A percentile compares a stretch with the other conserved stretches of the same genome.
Evolutionary conservation across 2,113 vertebrate species (phyloP).

Genomic region (Sclerurus mexicanus): DNA sequence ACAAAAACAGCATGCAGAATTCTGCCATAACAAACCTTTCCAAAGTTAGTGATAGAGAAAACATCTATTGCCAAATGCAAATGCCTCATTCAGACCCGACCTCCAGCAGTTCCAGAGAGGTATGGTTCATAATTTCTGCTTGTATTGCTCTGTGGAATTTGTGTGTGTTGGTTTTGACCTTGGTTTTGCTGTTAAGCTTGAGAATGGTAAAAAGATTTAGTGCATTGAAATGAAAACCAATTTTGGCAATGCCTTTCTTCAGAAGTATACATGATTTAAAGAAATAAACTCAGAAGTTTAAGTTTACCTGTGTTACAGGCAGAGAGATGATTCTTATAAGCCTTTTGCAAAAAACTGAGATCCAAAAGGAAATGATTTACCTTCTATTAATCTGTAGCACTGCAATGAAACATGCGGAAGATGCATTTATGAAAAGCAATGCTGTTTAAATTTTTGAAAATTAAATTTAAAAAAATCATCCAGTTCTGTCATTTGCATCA

Average conservation of each 20-base stretch:
- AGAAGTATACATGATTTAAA: not conserved
- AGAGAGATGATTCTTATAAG: not conserved
- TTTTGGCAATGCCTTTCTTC: not conserved
- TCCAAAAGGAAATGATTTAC: not conserved
- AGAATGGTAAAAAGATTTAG: not conserved
- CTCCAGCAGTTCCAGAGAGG: not conserved
- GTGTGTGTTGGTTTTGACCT: not conserved
- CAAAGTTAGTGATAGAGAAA: not conserved
- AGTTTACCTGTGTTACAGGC: not conserved
- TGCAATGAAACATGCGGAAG: not conserved
- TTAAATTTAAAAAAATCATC: not conserved
- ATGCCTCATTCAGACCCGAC: not conserved
- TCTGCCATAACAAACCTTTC: not conserved
- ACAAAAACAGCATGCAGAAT: not conserved
- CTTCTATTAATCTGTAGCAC: not conserved
- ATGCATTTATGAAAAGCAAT: not conserved
- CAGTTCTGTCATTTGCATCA: not conserved
- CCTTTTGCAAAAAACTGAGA: not conserved
- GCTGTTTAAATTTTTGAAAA: not conserved
- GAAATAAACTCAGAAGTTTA: not conserved
- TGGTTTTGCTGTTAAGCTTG: not conserved
- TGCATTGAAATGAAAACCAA: not conserved
- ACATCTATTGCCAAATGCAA: not conserved
- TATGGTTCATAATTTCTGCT: slow-evolving; percentile 38
- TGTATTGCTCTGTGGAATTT: slow-evolving; percentile 39